Evolutionary conservation across 2,113 vertebrate genomes (phyloP).

Genomic region (Lagenorhynchus albirostris): DNA sequence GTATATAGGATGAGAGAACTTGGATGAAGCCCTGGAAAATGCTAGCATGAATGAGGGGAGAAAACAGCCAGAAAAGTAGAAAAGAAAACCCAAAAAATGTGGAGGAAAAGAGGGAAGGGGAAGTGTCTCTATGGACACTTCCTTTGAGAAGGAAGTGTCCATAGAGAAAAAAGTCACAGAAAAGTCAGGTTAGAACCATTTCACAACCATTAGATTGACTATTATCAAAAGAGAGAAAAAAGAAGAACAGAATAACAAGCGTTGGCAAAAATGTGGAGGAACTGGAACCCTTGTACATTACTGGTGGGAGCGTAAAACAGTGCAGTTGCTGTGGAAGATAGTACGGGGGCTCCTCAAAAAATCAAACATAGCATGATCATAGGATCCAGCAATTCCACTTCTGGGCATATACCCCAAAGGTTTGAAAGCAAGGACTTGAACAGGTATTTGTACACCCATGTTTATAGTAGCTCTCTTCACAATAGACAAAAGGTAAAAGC

Average conservation of each 20-base stretch:
- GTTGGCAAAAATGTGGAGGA: not conserved
- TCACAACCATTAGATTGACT: not conserved
- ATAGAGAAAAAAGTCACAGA: not conserved
- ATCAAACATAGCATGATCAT: not conserved
- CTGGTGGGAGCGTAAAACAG: not conserved
- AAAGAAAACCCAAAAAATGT: not conserved
- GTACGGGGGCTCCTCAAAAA: not conserved
- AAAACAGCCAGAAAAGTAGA: not conserved
- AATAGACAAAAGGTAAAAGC: not conserved
- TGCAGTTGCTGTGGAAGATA: not conserved
- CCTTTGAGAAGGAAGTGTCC: not conserved
- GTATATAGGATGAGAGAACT: not conserved
- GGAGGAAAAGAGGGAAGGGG: not conserved
- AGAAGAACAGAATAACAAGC: not conserved
- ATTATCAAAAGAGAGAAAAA: no score
- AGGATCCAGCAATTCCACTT: not conserved
- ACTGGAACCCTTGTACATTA: rapidly evolving
- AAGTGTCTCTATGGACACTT: no score
- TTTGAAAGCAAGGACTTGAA: not conserved
- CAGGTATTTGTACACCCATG: not conserved
- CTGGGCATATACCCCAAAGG: not conserved
- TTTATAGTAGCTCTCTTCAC: not conserved
- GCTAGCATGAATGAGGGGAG: not conserved
- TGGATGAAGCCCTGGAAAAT: not conserved
- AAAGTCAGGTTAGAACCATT: not conserved